Base-by-base conservation (phyloP, 2,113 vertebrate species). In the Tupaia chinensis region DNA sequence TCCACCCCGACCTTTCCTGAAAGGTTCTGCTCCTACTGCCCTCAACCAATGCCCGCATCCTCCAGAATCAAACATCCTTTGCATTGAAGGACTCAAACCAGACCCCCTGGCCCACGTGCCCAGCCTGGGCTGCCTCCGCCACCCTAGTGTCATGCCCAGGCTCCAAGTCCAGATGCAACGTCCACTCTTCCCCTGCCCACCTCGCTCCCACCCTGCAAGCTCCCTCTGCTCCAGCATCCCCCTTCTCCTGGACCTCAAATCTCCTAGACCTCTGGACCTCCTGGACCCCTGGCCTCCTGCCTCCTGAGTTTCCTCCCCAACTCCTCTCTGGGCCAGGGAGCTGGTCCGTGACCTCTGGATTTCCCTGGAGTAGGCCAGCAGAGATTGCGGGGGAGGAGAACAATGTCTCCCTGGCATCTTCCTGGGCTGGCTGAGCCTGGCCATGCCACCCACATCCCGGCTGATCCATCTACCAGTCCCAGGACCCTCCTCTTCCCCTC, bases 1-100 rank as follows among this genome's bases (percentile, higher is more conserved):
- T 22, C 8, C 14, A 5, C 29, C 69, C 5, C 0, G 2, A 4
- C 19, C 20, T 54, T 32, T 14, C 25, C 60, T n/a, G 4, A 60
- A 14, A 7, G 32, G 29, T 3, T 7, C 53, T 3, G 20, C 77
- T 9, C 20, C 14, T 61, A 0, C 4, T 7, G 2, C 34, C 77
- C 3, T 44, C 29, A 1, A 25, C 0, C 29, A 23, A 32, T 0
- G 3, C 23, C 14, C 3, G 16, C 7, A 0, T 53, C 32, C 72
- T 0, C 0, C 6, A 58, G 65, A 19, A 9, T 54, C 77, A 66
- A 27, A 61, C 4, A 32, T 32, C 20, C 29, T 56, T 17, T 25
- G 7, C n/a, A 27, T 1, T 15, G 22, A 1, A 60, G 65, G 66
- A 23, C 16, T 3, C 0, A 1, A 93, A 25, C 22, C 16, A 27